Conservation (phyloP, 2,113 vertebrate genomes). For the Myanophis thanlyinensis region DNA sequence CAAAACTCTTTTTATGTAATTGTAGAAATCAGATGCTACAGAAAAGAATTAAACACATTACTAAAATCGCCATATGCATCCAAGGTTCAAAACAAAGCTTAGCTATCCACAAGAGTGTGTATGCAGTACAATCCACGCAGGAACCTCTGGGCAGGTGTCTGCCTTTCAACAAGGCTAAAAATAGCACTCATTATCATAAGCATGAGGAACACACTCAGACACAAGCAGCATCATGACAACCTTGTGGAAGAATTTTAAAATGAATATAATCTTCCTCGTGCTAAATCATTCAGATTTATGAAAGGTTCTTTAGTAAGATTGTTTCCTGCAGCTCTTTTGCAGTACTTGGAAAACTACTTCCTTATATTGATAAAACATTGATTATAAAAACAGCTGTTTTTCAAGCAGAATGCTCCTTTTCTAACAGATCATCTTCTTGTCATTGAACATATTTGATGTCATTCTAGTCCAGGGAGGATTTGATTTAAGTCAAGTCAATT, state of each 20-base stretch:
- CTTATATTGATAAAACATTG: neutral
- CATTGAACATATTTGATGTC: neutral
- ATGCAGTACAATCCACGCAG: constrained; percentile 7
- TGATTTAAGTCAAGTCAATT: too few species aligned
- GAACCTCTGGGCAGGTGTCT: constrained; percentile 23
- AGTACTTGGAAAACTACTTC: neutral
- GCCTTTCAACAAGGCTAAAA: constrained; percentile 33
- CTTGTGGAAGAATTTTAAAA: constrained; percentile 20
- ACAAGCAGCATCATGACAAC: constrained; percentile 10
- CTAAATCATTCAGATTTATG: neutral
- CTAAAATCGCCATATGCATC: neutral
- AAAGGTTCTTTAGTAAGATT: neutral
- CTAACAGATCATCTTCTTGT: neutral
- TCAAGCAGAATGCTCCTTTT: neutral
- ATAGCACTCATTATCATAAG: constrained; percentile 29
- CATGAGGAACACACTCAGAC: constrained; percentile 9
- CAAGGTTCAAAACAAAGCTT: neutral
- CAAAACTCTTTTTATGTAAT: neutral
- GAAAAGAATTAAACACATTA: neutral
- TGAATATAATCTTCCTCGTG: neutral
- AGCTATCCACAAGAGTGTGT: neutral
- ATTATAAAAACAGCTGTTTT: neutral
- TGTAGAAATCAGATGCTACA: neutral
- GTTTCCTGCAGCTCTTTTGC: neutral
- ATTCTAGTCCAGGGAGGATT: too few species aligned